Conservation (phyloP, 2,888 invertebrate genomes). For the Polydrusus pterygomalis region DNA sequence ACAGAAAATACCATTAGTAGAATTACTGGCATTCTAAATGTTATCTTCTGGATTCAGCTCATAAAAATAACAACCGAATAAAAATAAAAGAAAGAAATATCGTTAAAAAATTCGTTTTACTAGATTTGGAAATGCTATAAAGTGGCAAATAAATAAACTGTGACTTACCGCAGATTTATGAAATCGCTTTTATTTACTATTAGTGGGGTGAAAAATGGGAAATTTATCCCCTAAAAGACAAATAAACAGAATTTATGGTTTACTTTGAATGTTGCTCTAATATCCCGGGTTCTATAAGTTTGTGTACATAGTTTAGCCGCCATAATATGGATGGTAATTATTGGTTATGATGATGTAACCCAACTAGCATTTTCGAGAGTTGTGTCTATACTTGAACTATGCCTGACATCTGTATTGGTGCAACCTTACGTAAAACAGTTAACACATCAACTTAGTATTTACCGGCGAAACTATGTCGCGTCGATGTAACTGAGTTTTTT, state of each 20-base stretch:
- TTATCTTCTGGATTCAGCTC: conserved; percentile 31
- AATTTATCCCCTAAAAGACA: neutral
- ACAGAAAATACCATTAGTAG: conserved; percentile 46
- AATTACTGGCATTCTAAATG: conserved; percentile 40
- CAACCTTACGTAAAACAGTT: too few relatives aligned
- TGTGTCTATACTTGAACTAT: too few relatives aligned
- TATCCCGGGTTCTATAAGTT: neutral
- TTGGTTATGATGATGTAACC: too few relatives aligned
- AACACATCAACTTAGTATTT: too few relatives aligned
- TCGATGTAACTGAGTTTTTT: too few relatives aligned
- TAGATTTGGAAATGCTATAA: conserved; percentile 21
- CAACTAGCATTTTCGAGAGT: too few relatives aligned
- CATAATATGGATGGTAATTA: too few relatives aligned
- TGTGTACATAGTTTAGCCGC: too few relatives aligned
- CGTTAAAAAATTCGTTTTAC: conserved; percentile 34
- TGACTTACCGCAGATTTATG: conserved; percentile 21
- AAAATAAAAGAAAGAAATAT: conserved; percentile 31
- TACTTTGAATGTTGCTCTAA: neutral
- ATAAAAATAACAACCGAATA: conserved; percentile 33
- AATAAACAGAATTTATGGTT: conserved; percentile 3
- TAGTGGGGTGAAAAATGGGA: conserved; percentile 1
- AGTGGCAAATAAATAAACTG: conserved; percentile 27
- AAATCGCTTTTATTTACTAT: conserved; percentile 17
- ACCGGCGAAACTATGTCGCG: too few relatives aligned
- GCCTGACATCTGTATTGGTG: too few relatives aligned